Evolutionary conservation across 2,113 vertebrate species (phyloP), one percentile per base, ranked within the genome.

Genomic region (Marmota flaviventris): DNA sequence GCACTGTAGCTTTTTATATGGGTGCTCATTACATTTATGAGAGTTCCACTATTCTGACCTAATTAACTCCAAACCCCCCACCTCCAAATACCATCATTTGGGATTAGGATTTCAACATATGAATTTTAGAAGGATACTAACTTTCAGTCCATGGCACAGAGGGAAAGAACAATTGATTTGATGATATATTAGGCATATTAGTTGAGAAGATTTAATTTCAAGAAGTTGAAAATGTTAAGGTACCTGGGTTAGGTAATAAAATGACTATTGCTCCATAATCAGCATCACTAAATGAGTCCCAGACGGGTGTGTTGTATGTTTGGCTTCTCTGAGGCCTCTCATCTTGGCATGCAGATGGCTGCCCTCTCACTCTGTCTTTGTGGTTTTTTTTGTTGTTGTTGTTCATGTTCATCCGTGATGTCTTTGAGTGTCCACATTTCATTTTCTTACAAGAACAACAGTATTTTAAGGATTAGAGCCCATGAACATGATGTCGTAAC

Each of bases 141-240:
- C 17, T 32, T 45, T 45, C 7, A 69, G 29, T 83, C 6, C 37
- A 69, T 67, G 48, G 29, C 17, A 75, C 4, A 45, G 32, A 73
- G 39, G 22, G 72, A 88, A 85, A 79, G 3, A 91, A 18, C 39
- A 56, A 53, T 32, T 7, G 1, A 87, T 39, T 92, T 7, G 84
- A 22, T 51, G 17, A 16, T 65, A 75, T 45, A 69, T 83, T 56
- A 89, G 29, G 5, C 0, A 27, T 82, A 89, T 51, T 10, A 93
- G 53, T 92, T 61, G 17, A 51, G 24, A 84, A 42, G 18, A 82
- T 51, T 91, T 72, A 56, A 16, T 67, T 93, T 53, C 42, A 91
- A 94, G 51, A 87, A 92, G 76, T 18, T 89, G 67, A 97, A 90
- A 70, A 76, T 18, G 22, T 39, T 73, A 89, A 58, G 13, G 72